A percentile compares a stretch with the other conserved stretches of the same genome.
phyloP scores from a whole-genome alignment of 2,113 vertebrate species.

The Oncorhynchus mykiss region DNA sequence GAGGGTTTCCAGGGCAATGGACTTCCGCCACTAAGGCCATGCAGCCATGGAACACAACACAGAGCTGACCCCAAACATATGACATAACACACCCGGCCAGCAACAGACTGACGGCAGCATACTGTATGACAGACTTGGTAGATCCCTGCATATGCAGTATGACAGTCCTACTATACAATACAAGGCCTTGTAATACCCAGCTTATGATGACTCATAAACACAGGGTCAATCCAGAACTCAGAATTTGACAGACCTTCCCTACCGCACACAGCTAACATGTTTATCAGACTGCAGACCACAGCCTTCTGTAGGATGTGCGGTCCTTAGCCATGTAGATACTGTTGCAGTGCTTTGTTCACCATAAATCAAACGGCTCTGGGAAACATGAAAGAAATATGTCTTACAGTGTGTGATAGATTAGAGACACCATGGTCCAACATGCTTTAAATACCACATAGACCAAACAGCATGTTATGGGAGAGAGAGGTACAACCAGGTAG shows the following conservation, averaged over 20 bases:
- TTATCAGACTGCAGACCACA: neutral
- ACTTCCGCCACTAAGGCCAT: slow-evolving; percentile 36
- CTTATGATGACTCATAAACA: neutral
- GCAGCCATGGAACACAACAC: slow-evolving; percentile 16
- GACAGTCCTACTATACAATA: neutral
- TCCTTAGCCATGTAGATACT: neutral
- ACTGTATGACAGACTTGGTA: neutral
- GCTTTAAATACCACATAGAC: neutral
- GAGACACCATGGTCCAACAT: neutral
- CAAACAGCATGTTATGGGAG: neutral
- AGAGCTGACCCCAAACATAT: slow-evolving; percentile 79
- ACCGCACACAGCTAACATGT: neutral
- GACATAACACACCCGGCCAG: slow-evolving; percentile 47
- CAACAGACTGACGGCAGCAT: neutral
- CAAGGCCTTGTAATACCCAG: neutral
- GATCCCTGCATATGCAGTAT: neutral
- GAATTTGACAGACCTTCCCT: neutral
- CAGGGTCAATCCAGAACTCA: no score
- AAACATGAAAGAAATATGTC: neutral
- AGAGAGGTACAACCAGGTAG: neutral
- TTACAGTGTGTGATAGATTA: neutral
- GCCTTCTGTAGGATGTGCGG: neutral
- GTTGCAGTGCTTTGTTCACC: neutral
- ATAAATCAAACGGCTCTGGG: neutral
- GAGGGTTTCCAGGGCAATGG: slow-evolving; percentile 45